Base-by-base conservation (phyloP, 2,113 vertebrate genomes). In the Sturnus vulgaris region DNA sequence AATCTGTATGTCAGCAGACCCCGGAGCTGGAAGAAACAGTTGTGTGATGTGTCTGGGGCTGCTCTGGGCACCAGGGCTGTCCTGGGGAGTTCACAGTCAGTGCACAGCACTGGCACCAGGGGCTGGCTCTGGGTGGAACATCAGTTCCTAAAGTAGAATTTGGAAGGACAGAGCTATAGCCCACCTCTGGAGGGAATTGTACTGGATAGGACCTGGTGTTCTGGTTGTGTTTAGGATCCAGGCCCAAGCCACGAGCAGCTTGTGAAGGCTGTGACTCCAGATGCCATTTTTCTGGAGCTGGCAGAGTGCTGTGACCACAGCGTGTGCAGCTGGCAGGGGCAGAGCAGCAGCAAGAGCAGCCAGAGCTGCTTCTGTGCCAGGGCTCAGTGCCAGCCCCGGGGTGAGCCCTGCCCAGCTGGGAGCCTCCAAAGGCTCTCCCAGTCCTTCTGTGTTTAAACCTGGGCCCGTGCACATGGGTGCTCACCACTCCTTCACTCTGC, bases 21-120 rank as follows among this genome's bases (percentile, higher is more conserved):
- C 33, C 33, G 22, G 13, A 57, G 25, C 23, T 59, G 12, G n/a
- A 37, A 59, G 60, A 25, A 77, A 1, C 15, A 15, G 22, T n/a
- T 81, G 31, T 61, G 55, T 65, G 18, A 0, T 5, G 22, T 24
- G 50, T 50, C 27, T 57, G 4, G 2, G 22, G 1, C 42, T 57
- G 40, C 28, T 35, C 25, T 5, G 7, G 39, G 25, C 49, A 24
- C 27, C 1, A 0, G 33, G 10, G 12, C 40, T 30, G 40, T 23
- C 22, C 3, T 14, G 22, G 14, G 17, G 37, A 40, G 17, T 40
- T 37, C 16, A 3, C 4, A 31, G 18, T 11, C 27, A 25, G 44
- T 1, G 0, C 19, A 2, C 5, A 69, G 63, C 33, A 12, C 46
- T 35, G 73, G 9, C 37, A 27, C 2, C 3, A 1, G 18, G 35